phyloP scores from a whole-genome alignment of 2,888 invertebrate species.

The Oscheius sp. region DNA sequence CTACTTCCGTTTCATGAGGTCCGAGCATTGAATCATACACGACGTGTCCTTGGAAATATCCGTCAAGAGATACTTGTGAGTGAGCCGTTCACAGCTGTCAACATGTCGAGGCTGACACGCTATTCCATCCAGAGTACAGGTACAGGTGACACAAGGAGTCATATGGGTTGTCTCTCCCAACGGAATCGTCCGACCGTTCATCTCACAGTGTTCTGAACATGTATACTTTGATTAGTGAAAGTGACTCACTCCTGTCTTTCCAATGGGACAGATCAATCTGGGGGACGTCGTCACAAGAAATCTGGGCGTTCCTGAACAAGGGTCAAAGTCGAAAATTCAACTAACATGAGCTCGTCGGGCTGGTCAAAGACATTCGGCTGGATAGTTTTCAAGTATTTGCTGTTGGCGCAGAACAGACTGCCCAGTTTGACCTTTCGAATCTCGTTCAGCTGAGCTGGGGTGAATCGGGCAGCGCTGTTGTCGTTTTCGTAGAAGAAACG shows the following conservation, averaged over 20 bases:
- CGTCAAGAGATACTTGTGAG: slow-evolving; percentile 67
- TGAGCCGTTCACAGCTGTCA: slow-evolving; percentile 67
- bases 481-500: slow-evolving; percentile 86
- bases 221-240: slow-evolving; percentile 3
- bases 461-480: slow-evolving; percentile 69
- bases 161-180: slow-evolving; percentile 70
- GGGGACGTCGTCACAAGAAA: slow-evolving; percentile 69
- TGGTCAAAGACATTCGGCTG: slow-evolving; percentile 90
- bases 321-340: neutral
- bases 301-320: slow-evolving; percentile 68
- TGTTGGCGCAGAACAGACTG: slow-evolving; percentile 88
- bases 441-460: slow-evolving; percentile 82
- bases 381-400: slow-evolving; percentile 86
- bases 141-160: slow-evolving; percentile 72
- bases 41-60: slow-evolving; percentile 70
- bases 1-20: slow-evolving; percentile 57
- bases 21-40: slow-evolving; percentile 72
- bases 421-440: slow-evolving; percentile 87
- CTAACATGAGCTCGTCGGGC: slow-evolving; percentile 77
- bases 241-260: slow-evolving; percentile 69
- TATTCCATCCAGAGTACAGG: slow-evolving; percentile 71
- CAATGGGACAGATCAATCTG: slow-evolving; percentile 68
- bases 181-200: slow-evolving; percentile 69
- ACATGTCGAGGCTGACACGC: slow-evolving; percentile 70
- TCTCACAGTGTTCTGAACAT: slow-evolving; percentile 68